These are phyloP conservation scores for Melanophora roralis DNA, from an alignment of 2,888 invertebrate species.

Conservation along the genomic window DNA sequence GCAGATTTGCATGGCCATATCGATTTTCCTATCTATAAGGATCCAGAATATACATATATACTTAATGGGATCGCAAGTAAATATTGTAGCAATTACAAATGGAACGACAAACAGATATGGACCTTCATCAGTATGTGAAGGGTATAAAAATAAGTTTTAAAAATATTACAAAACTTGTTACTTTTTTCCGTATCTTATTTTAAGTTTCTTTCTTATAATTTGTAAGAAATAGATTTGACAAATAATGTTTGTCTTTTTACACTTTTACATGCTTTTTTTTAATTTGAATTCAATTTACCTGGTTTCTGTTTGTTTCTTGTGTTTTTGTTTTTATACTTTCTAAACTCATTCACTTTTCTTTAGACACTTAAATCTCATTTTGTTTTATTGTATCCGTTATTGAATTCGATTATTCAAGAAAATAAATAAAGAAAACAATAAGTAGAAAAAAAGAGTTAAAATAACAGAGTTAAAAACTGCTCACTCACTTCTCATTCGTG, in stretches of 20 bases:
- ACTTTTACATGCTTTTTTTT: neutral
- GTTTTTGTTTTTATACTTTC: neutral
- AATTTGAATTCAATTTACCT: constrained; percentile 8
- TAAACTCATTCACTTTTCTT: neutral
- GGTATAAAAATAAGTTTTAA: no score
- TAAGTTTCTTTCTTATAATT: neutral
- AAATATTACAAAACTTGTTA: no score
- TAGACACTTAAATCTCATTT: no score
- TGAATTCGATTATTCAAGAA: constrained; percentile 38
- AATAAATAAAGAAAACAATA: neutral
- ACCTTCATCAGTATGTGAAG: no score
- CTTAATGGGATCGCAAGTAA: no score
- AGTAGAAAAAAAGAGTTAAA: neutral
- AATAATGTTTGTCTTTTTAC: constrained; percentile 1
- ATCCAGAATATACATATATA: no score
- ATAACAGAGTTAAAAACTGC: constrained; percentile 2
- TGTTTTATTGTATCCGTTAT: constrained; percentile 32
- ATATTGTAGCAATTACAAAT: no score
- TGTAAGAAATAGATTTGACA: neutral
- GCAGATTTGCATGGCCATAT: no score
- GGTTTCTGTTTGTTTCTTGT: neutral
- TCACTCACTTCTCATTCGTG: no score
- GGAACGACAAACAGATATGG: no score
- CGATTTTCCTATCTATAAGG: no score
- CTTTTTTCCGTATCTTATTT: neutral